These are phyloP conservation scores for Andricus quercusramuli DNA, from an alignment of 2,888 invertebrate genomes.

Conservation along the genomic window DNA sequence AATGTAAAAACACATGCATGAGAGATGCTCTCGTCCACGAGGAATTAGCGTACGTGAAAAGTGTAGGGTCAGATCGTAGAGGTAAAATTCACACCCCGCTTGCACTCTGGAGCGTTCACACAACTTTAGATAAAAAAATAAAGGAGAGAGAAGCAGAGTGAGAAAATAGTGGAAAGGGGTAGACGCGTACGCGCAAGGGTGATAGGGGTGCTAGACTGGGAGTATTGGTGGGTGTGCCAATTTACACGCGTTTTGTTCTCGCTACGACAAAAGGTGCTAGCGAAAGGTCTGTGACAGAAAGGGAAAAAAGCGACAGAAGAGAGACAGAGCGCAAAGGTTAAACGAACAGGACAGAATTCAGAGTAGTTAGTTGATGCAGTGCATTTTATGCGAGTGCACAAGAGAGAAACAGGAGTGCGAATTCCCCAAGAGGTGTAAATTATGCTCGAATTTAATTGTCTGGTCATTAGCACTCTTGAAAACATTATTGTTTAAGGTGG, in stretches of 20 bases:
- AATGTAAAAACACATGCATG: background rate
- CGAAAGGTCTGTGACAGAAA: slow-evolving; percentile 61
- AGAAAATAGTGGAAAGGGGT: slow-evolving; percentile 29
- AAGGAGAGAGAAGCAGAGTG: slow-evolving; percentile 39
- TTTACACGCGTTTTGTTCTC: slow-evolving; percentile 75
- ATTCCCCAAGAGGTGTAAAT: slow-evolving; percentile 3
- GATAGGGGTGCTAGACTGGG: slow-evolving; percentile 49
- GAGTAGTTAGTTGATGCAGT: slow-evolving; percentile 58
- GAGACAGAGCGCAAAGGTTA: slow-evolving; percentile 52
- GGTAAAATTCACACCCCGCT: slow-evolving; percentile 65
- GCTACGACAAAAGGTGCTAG: slow-evolving; percentile 71
- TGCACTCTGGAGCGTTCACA: slow-evolving; percentile 57
- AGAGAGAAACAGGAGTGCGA: slow-evolving; percentile 4
- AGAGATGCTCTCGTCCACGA: slow-evolving; percentile 15
- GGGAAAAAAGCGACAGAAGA: slow-evolving; percentile 45
- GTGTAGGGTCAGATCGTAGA: slow-evolving; percentile 21
- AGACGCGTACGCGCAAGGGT: slow-evolving; percentile 41
- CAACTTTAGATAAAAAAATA: slow-evolving; percentile 53
- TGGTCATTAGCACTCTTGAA: too few species aligned
- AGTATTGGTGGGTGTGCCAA: slow-evolving; percentile 72
- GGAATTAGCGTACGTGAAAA: slow-evolving; percentile 26
- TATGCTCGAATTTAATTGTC: background rate
- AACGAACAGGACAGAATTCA: slow-evolving; percentile 30
- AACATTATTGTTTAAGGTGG: too few species aligned
- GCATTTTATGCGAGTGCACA: slow-evolving; percentile 45